Conservation (phyloP, 64 coral and sea anemone genomes). For the Actinia equina region DNA sequence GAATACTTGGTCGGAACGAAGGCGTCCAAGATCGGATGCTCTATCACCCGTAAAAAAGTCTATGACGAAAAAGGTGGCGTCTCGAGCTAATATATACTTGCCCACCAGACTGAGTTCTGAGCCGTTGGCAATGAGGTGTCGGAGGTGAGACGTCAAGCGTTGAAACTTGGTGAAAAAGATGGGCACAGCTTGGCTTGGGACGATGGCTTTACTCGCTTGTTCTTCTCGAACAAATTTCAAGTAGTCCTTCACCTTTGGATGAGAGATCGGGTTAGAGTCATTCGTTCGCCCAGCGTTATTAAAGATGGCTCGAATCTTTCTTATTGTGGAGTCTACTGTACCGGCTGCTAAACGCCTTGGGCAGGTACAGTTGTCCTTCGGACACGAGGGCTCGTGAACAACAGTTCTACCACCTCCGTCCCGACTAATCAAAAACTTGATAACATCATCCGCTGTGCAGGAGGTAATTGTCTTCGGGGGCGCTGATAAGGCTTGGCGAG, state of each 20-base stretch:
- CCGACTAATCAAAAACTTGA: constrained; percentile 27
- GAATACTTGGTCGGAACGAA: too few relatives aligned
- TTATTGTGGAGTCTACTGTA: constrained; percentile 22
- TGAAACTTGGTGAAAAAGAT: constrained; percentile 31
- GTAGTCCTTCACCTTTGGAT: constrained; percentile 28
- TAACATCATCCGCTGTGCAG: constrained; percentile 6
- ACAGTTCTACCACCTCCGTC: constrained; percentile 12
- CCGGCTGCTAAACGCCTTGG: constrained; percentile 29
- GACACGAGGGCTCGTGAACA: neutral
- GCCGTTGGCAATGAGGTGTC: too few relatives aligned
- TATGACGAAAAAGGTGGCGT: too few relatives aligned
- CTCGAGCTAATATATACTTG: too few relatives aligned
- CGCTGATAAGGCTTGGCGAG: constrained; percentile 6
- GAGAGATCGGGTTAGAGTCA: constrained; percentile 35
- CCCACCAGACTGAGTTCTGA: too few relatives aligned
- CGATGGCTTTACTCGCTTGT: neutral
- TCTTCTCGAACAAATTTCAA: constrained; percentile 34
- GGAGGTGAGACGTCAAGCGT: neutral
- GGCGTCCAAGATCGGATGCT: too few relatives aligned
- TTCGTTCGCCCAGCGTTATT: constrained; percentile 11
- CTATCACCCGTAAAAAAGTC: too few relatives aligned
- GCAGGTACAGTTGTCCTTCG: constrained; percentile 25
- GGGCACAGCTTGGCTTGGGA: constrained; percentile 41
- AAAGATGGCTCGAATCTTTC: constrained; percentile 20
- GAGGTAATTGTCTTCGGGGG: neutral